phyloP scores from a whole-genome alignment of 1,140 invertebrate genomes.

The Cylas formicarius region DNA sequence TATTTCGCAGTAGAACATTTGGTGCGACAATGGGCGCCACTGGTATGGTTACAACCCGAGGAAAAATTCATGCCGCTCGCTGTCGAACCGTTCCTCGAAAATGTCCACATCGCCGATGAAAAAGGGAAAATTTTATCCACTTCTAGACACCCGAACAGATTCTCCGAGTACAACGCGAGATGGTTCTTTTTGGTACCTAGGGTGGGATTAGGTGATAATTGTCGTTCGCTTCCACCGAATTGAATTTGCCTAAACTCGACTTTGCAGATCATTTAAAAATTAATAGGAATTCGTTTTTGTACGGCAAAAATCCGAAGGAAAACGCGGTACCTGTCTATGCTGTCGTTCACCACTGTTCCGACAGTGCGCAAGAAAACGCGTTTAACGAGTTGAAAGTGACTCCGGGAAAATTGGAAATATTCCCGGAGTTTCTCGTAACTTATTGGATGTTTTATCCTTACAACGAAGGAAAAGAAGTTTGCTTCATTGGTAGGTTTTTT shows the following conservation, averaged over 20 bases:
- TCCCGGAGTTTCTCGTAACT: constrained; percentile 51
- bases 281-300: constrained; percentile 51
- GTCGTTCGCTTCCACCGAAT: neutral
- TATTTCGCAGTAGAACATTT: constrained; percentile 29
- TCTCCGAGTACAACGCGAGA: constrained; percentile 38
- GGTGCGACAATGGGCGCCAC: constrained; percentile 50
- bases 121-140: constrained; percentile 21
- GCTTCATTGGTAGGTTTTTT: constrained; percentile 40
- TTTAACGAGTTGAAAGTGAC: constrained; percentile 4
- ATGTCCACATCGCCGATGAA: constrained; percentile 45
- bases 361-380: constrained; percentile 11
- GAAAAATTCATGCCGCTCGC: constrained; percentile 55
- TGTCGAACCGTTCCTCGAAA: constrained; percentile 53
- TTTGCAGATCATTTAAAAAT: constrained; percentile 46
- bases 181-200: constrained; percentile 49
- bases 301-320: constrained; percentile 49
- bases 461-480: constrained; percentile 52
- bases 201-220: constrained; percentile 41
- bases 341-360: constrained; percentile 45
- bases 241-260: neutral
- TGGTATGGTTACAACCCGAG: constrained; percentile 57
- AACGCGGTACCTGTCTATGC: constrained; percentile 53
- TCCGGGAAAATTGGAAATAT: neutral
- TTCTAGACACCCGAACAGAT: constrained; percentile 12
- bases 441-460: constrained; percentile 66